phyloP scores from a whole-genome alignment of 2,113 vertebrate species.

The Lathamus discolor region DNA sequence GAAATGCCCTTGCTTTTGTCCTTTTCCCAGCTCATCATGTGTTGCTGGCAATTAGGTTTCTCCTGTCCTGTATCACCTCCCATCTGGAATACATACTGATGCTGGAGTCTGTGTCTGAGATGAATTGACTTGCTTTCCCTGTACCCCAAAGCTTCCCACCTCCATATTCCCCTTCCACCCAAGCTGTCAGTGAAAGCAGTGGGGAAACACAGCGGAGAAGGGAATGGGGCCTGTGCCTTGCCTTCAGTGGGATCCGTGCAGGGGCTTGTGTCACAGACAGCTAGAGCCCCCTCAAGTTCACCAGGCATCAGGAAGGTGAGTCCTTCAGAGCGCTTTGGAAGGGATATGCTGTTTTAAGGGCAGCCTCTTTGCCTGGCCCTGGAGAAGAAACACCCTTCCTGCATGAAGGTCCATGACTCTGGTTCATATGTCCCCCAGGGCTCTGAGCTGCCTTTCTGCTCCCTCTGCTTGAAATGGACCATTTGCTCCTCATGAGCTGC shows the following conservation, averaged over 20 bases:
- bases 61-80: neutral
- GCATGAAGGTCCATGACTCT: neutral
- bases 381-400: neutral
- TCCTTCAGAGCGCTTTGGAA: neutral
- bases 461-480: neutral
- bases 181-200: accelerated
- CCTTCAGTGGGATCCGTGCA: neutral
- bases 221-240: accelerated
- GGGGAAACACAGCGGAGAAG: accelerated
- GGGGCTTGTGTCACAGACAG: neutral
- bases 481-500: neutral
- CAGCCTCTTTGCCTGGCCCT: neutral
- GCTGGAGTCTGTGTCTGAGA: neutral
- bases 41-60: neutral
- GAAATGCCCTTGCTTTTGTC: neutral
- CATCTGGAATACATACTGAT: neutral
- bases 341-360: neutral
- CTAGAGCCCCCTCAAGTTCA: neutral
- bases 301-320: accelerated
- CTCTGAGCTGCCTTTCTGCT: neutral
- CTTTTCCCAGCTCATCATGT: neutral
- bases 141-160: neutral
- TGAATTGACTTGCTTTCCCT: neutral
- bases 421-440: neutral
- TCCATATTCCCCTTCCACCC: neutral